Evolutionary conservation across 1,140 invertebrate species (phyloP).

Genomic region (Elymnias hypermnestra): DNA sequence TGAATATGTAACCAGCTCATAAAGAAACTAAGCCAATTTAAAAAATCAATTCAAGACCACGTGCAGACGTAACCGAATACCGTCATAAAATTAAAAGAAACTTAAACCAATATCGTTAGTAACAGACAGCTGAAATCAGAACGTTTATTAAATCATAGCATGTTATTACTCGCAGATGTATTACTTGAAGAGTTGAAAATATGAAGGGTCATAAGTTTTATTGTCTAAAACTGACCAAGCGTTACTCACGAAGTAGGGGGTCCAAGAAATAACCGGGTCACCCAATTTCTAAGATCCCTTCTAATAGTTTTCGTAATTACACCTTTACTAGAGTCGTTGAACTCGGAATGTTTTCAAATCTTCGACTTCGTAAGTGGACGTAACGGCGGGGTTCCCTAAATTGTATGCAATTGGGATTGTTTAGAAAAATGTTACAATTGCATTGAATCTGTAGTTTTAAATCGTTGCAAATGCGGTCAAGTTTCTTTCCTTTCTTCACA

Average conservation of each 20-base stretch:
- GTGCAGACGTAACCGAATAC: too few relatives aligned
- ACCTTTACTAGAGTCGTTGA: slow-evolving; percentile 63
- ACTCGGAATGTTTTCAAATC: slow-evolving; percentile 45
- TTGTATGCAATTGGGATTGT: slow-evolving; percentile 28
- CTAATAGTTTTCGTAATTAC: slow-evolving; percentile 56
- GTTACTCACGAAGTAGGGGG: slow-evolving; percentile 45
- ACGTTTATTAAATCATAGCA: slow-evolving; percentile 23
- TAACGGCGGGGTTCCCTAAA: slow-evolving; percentile 49
- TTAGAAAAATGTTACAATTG: slow-evolving; percentile 38
- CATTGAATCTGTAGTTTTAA: neutral
- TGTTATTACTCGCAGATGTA: slow-evolving; percentile 38
- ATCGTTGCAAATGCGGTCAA: too few relatives aligned
- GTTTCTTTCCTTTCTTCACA: too few relatives aligned
- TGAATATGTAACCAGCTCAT: too few relatives aligned
- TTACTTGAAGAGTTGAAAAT: slow-evolving; percentile 25
- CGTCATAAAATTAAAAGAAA: too few relatives aligned
- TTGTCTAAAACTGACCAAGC: slow-evolving; percentile 70
- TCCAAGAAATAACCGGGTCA: slow-evolving; percentile 55
- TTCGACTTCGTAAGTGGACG: slow-evolving; percentile 59
- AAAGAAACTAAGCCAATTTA: too few relatives aligned
- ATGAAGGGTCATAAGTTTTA: slow-evolving; percentile 17
- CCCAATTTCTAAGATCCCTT: slow-evolving; percentile 59
- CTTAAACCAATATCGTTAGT: neutral
- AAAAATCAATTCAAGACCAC: too few relatives aligned
- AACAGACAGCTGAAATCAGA: slow-evolving; percentile 16